These are phyloP conservation scores for Scytalopus superciliaris DNA, from an alignment of 2,113 vertebrate species.

Conservation along the genomic window DNA sequence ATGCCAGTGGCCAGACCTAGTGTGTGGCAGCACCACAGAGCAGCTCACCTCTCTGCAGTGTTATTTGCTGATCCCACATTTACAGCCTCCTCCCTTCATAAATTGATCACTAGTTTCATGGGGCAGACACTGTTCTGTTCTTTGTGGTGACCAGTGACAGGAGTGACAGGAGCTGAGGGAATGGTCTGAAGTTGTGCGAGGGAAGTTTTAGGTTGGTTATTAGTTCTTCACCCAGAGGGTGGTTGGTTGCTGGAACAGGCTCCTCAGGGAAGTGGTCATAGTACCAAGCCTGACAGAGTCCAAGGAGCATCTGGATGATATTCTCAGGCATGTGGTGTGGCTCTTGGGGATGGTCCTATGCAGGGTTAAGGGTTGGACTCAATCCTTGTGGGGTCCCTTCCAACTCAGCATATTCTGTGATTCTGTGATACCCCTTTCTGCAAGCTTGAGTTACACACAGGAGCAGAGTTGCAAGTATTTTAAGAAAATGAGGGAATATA, in stretches of 20 bases:
- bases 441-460: background rate
- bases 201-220: background rate
- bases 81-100: background rate
- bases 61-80: background rate
- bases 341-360: background rate
- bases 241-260: background rate
- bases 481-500: background rate
- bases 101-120: background rate
- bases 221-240: background rate
- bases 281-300: background rate
- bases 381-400: background rate
- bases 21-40: fast-evolving
- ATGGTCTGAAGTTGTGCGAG: background rate
- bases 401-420: background rate
- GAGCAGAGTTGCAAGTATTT: background rate
- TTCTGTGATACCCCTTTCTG: background rate
- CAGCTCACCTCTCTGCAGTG: background rate
- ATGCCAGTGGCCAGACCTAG: fast-evolving
- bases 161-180: background rate
- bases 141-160: background rate
- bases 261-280: background rate
- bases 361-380: background rate
- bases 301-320: background rate
- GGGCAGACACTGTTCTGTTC: background rate
- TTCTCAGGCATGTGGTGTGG: background rate